Evolutionary conservation across 2,797 vertebrate genomes (phyloP).

Genomic region (Coregonus ussuriensis): DNA sequence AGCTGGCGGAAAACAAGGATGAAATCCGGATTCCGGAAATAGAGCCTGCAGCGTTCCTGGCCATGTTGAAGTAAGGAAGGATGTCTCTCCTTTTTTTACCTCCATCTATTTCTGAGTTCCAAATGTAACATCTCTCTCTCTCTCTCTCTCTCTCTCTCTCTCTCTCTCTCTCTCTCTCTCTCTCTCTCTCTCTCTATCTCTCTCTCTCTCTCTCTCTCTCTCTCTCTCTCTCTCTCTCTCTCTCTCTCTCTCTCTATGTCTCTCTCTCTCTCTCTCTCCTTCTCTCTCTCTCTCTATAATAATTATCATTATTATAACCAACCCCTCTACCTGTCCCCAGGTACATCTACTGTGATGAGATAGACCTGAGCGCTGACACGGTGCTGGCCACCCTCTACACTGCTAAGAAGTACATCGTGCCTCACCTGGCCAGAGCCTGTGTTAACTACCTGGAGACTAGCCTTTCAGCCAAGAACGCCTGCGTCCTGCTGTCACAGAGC

Average conservation of each 20-base stretch:
- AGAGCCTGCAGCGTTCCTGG: constrained; percentile 95
- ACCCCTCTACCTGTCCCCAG: constrained; percentile 65
- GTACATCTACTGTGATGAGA: constrained; percentile 98
- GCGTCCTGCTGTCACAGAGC: constrained; percentile 96
- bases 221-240: background rate
- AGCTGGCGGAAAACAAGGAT: constrained; percentile 96
- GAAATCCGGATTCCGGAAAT: constrained; percentile 98
- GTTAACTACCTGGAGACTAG: constrained; percentile 98
- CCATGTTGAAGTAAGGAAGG: constrained; percentile 94
- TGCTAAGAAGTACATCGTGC: constrained; percentile 98
- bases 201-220: background rate
- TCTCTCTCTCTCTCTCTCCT: background rate
- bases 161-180: background rate
- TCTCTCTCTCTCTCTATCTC: background rate
- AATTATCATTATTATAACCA: background rate
- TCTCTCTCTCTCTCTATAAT: background rate
- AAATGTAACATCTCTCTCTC: background rate
- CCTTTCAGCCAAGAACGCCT: constrained; percentile 95
- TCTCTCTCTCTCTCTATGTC: background rate
- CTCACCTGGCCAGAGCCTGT: constrained; percentile 94
- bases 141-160: background rate
- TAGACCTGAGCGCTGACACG: constrained; percentile 94
- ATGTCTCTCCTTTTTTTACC: constrained; percentile 14
- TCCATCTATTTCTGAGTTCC: too few relatives aligned
- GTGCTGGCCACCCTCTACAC: constrained; percentile 96